Evolutionary conservation across 2,888 invertebrate genomes (phyloP).

Genomic region (Junonia oenone): DNA sequence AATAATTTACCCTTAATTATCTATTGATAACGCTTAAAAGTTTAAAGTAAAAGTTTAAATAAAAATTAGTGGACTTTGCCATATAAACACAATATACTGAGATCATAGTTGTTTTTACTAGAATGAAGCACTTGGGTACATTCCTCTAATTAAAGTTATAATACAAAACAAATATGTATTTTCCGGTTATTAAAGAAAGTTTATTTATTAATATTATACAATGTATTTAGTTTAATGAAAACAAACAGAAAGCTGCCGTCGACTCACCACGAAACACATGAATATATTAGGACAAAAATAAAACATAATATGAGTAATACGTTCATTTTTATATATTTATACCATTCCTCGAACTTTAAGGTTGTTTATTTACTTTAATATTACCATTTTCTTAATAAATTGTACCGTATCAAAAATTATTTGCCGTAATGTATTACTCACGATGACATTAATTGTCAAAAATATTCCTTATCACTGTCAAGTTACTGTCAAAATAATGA

Average conservation of each 20-base stretch:
- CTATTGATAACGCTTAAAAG: no score
- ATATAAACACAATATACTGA: no score
- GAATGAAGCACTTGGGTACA: no score
- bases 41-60: no score
- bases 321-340: conserved; percentile 53
- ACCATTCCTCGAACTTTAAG: conserved; percentile 34
- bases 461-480: neutral
- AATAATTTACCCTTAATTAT: no score
- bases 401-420: neutral
- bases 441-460: neutral
- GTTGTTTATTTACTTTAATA: conserved; percentile 9
- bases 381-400: conserved; percentile 11
- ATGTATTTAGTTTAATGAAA: neutral
- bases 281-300: conserved; percentile 72
- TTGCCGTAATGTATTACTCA: conserved; percentile 5
- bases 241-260: conserved; percentile 21
- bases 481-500: neutral
- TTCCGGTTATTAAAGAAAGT: neutral
- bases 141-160: neutral
- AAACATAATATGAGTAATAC: conserved; percentile 54
- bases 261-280: conserved; percentile 81
- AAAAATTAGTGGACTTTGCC: no score
- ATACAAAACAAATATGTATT: neutral
- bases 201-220: neutral
- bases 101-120: no score